Conservation (phyloP, 2,888 invertebrate species). For the Mechanitis messenoides region DNA sequence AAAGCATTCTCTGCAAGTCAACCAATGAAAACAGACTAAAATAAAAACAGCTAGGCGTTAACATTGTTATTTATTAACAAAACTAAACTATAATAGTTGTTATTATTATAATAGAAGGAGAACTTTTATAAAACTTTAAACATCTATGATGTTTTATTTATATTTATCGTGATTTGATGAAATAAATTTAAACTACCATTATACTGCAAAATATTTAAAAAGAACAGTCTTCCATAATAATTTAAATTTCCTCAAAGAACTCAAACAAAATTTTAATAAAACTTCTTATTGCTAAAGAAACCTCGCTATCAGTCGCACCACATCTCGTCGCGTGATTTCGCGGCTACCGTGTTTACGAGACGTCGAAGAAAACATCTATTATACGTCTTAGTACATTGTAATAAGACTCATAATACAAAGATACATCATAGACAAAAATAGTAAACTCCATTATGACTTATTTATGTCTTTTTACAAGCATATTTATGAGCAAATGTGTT, state of each 20-base stretch:
- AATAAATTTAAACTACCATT: too few species aligned
- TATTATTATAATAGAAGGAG: too few species aligned
- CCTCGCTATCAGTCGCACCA: slow-evolving; percentile 35
- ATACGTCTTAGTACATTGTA: neutral
- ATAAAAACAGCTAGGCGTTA: too few species aligned
- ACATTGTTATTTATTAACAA: too few species aligned
- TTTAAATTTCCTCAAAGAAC: neutral
- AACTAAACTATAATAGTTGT: too few species aligned
- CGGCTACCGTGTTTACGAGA: slow-evolving; percentile 48
- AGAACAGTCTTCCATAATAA: too few species aligned
- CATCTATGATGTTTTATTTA: too few species aligned
- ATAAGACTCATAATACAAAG: slow-evolving; percentile 5
- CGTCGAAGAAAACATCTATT: slow-evolving; percentile 24
- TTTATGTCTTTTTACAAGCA: slow-evolving; percentile 35
- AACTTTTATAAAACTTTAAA: too few species aligned
- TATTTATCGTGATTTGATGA: too few species aligned
- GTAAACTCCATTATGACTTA: slow-evolving; percentile 42
- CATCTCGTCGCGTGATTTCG: slow-evolving; percentile 37
- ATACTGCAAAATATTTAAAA: too few species aligned
- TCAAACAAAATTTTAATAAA: neutral
- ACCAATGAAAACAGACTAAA: too few species aligned
- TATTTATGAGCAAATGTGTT: slow-evolving; percentile 18
- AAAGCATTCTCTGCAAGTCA: too few species aligned
- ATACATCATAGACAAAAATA: slow-evolving; percentile 34
- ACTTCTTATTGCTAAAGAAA: neutral